phyloP scores from a whole-genome alignment of 2,797 vertebrate genomes.

The Poecilia gillii region DNA sequence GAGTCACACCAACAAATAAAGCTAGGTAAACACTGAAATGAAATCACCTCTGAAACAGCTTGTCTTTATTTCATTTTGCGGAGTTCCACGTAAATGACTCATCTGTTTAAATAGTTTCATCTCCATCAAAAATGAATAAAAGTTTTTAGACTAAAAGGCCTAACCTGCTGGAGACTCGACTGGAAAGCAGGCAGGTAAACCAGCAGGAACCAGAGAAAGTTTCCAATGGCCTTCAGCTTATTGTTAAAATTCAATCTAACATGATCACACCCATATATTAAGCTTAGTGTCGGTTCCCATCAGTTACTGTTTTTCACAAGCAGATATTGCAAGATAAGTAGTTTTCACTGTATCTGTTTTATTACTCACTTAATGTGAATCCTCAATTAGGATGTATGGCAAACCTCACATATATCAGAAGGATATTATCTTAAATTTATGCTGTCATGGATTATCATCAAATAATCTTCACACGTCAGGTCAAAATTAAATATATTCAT shows the following conservation, averaged over 20 bases:
- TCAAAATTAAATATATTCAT: background rate
- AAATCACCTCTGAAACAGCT: background rate
- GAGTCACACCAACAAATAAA: conserved; percentile 9
- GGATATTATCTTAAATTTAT: background rate
- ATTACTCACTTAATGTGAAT: conserved; percentile 1
- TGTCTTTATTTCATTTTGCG: background rate
- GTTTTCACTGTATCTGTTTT: background rate
- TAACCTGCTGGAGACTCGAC: conserved; percentile 1
- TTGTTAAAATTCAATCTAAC: conserved; percentile 11
- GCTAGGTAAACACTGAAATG: background rate
- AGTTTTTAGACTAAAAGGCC: conserved; percentile 15
- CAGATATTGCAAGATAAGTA: background rate
- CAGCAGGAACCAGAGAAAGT: conserved; percentile 11
- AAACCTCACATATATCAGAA: background rate
- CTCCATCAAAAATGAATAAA: background rate
- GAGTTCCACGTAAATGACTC: conserved; percentile 4
- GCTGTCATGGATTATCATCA: background rate
- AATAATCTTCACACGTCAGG: conserved; percentile 1
- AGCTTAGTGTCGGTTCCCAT: background rate
- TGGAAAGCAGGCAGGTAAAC: conserved; percentile 1
- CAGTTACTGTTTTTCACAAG: background rate
- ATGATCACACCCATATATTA: conserved; percentile 9
- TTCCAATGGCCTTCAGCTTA: conserved; percentile 5
- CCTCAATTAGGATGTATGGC: background rate
- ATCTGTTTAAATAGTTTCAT: background rate